phyloP scores from a whole-genome alignment of 2,888 invertebrate genomes.

The Alloplasta piceator region DNA sequence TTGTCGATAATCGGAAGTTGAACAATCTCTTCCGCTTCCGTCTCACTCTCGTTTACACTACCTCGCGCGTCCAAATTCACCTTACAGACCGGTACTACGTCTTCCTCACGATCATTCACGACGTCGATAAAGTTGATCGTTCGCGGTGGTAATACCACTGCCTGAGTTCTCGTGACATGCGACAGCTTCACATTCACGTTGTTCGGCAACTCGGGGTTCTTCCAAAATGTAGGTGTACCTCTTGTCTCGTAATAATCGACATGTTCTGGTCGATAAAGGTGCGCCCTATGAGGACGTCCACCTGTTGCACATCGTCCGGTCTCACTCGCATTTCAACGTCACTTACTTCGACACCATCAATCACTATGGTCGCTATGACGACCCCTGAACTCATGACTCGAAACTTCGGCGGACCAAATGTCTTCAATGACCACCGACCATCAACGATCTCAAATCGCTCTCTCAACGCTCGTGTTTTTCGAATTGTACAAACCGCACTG shows the following conservation, averaged over 20 bases:
- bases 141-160: conserved; percentile 10
- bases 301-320: conserved; percentile 38
- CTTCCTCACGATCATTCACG: not conserved
- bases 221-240: not conserved
- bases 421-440: not conserved
- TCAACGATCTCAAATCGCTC: not conserved
- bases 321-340: not conserved
- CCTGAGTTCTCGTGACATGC: not conserved
- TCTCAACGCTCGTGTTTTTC: conserved; percentile 4
- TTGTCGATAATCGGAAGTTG: not conserved
- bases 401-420: conserved; percentile 22
- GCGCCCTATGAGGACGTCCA: no score
- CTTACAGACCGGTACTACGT: not conserved
- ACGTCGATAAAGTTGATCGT: conserved; percentile 12
- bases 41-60: not conserved
- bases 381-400: not conserved
- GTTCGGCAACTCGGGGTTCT: not conserved
- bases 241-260: conserved; percentile 14
- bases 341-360: conserved; percentile 14
- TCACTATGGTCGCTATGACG: not conserved
- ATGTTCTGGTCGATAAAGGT: no score
- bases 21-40: not conserved
- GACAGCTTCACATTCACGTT: not conserved
- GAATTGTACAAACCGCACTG: conserved; percentile 51
- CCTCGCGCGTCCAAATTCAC: not conserved